Evolutionary conservation across 1,140 invertebrate species (phyloP), one percentile per base, ranked within the genome.

Genomic region (Pemphigus obesinymphae): DNA sequence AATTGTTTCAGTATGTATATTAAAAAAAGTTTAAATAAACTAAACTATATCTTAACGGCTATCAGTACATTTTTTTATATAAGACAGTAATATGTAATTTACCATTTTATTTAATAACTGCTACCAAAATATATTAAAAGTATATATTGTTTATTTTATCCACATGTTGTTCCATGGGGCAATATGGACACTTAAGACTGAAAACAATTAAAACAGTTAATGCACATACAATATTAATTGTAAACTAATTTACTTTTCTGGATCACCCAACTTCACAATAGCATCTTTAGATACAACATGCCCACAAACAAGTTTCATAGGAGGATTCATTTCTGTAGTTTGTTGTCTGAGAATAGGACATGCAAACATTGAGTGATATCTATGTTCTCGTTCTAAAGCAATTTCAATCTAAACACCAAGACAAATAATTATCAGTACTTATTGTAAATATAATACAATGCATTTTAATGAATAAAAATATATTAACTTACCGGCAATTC

Each of bases 241-340:
- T 31, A 31, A 20, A 70, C 7, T 0, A 26, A 7, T 89, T 88
- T 90, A 97, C 95, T 98, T 98, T 87, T 94, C 96, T 29, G 94
- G 94, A 86, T 91, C 95, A 76, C 94, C 93, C 78, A 99, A 90
- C 89, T 99, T 99, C 86, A 94, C 94, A 45, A 99, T 90, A 72
- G 98, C 98, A 89, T 99, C 97, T 84, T 94, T 90, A 3, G 97
- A 98, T 84, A 99, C 99, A 61, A 99, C 97, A 89, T 99, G 97
- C 31, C 98, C 98, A 88, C 98, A 99, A 0, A 95, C 92, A 50
- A 99, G 89, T 84, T 96, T 91, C 93, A 99, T 97, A 20, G 98
- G 98, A 82, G 98, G 98, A 90, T 99, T 99, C 83, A 91, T 91
- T 84, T 99, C 96, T 17, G 96, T 96, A 66, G 95, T 96, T 88